Base-by-base conservation (phyloP, 2,113 vertebrate genomes). In the Catharus fuscescens region DNA sequence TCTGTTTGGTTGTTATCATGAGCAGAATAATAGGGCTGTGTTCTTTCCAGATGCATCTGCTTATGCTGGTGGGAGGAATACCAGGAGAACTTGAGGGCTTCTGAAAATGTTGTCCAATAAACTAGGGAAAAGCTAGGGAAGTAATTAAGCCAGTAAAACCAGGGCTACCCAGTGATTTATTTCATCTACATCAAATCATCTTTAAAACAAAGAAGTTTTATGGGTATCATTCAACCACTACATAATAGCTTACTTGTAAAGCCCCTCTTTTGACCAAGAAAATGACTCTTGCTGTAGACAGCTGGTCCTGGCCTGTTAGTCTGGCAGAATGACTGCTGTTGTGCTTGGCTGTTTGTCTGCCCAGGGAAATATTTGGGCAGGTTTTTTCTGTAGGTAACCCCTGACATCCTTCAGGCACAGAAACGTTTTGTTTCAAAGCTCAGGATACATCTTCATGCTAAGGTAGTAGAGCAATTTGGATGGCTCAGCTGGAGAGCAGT, bases 1-100 rank as follows among this genome's bases (percentile, higher is more conserved):
- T 73, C 60, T 66, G 0, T 59, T 84, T 59, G 16, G 8, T 52
- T 88, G 18, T 42, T 89, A 8, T 60, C 84, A 3, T 19, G n/a
- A 79, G 32, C 4, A 40, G 60, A 36, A 20, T 31, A 50, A 38
- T 32, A 60, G 40, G 14, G 3, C n/a, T 72, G 18, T 59, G 4
- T 60, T 86, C 29, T 45, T 96, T 61, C 20, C 15, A 73, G 54
- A 32, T 18, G 18, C 4, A 7, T 48, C 61, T 95, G 7, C 44
- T 48, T 25, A 2, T 0, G 0, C 6, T 45, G 18, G 3, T 83
- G 34, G 69, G 44, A 73, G n/a, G 26, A 74, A 19, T 56, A 45
- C 10, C 20, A 61, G 12, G 8, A 57, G 28, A 69, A n/a, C 36
- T 36, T 6, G 1, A 18, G 44, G 57, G 5, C 36, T 53, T 79